Conservation (phyloP, 2,888 invertebrate genomes). For the Dynastes grantii region DNA sequence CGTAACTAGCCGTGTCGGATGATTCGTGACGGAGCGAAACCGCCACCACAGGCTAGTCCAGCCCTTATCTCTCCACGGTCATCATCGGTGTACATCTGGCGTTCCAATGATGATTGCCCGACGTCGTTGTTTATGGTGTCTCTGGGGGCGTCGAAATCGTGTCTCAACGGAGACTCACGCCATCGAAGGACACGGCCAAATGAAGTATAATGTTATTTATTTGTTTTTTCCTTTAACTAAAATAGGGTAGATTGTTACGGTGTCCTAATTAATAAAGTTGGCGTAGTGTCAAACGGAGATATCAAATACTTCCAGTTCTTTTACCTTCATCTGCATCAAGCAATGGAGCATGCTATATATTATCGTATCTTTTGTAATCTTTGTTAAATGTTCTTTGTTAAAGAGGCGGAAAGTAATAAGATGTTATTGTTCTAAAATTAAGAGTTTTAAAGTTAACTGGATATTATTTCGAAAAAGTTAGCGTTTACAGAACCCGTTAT, state of each 20-base stretch:
- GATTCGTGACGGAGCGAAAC: conserved; percentile 59
- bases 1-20: conserved; percentile 63
- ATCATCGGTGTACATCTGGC: conserved; percentile 49
- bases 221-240: conserved; percentile 39
- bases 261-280: conserved; percentile 5
- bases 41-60: conserved; percentile 37
- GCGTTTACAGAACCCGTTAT: too few species aligned
- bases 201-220: conserved; percentile 40
- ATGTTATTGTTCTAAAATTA: too few species aligned
- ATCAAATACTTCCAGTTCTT: too few species aligned
- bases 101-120: conserved; percentile 42
- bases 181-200: conserved; percentile 17
- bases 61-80: conserved; percentile 48
- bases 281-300: neutral
- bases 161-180: conserved; percentile 14
- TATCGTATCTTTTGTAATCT: too few species aligned
- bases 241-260: conserved; percentile 1
- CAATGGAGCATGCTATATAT: too few species aligned
- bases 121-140: conserved; percentile 46
- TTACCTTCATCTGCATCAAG: too few species aligned
- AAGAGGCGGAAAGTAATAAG: too few species aligned
- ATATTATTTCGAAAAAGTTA: too few species aligned
- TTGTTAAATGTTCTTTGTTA: too few species aligned
- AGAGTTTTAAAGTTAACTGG: too few species aligned
- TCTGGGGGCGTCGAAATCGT: conserved; percentile 51